phyloP scores from a whole-genome alignment of 2,113 vertebrate species.

The Hylia prasina region DNA sequence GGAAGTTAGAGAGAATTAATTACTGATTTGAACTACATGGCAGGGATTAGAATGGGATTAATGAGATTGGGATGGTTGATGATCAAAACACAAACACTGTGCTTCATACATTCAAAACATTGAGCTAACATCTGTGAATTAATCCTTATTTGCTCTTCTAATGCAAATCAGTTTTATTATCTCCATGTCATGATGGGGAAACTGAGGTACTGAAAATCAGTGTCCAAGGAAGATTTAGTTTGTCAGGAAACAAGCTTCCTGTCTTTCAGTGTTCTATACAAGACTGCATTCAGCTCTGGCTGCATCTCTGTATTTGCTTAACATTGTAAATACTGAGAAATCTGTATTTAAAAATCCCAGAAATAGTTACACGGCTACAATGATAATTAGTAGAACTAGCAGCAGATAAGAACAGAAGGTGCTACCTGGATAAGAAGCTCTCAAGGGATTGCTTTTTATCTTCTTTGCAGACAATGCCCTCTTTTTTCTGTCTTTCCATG shows the following conservation, averaged over 20 bases:
- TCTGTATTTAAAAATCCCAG: background rate
- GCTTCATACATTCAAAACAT: background rate
- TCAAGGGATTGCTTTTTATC: constrained; percentile 95
- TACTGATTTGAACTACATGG: background rate
- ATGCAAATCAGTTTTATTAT: background rate
- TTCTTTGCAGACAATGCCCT: constrained; percentile 91
- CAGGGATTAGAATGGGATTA: constrained; percentile 16
- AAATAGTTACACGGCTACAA: background rate
- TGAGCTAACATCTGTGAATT: background rate
- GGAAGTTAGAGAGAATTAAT: background rate
- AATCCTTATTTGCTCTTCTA: background rate
- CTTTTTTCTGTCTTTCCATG: constrained; percentile 96
- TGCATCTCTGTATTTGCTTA: background rate
- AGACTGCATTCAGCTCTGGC: background rate
- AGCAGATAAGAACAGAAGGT: background rate
- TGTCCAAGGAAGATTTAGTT: background rate
- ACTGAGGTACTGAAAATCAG: background rate
- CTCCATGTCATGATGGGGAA: background rate
- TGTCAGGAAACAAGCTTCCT: background rate
- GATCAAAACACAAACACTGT: background rate
- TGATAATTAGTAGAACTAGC: background rate
- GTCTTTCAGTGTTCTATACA: background rate
- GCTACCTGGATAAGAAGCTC: constrained; percentile 94
- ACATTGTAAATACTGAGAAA: background rate
- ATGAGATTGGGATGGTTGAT: background rate